Evolutionary conservation across 2,888 invertebrate genomes (phyloP), one percentile per base, ranked within the genome.

Genomic region (Amiota minor): DNA sequence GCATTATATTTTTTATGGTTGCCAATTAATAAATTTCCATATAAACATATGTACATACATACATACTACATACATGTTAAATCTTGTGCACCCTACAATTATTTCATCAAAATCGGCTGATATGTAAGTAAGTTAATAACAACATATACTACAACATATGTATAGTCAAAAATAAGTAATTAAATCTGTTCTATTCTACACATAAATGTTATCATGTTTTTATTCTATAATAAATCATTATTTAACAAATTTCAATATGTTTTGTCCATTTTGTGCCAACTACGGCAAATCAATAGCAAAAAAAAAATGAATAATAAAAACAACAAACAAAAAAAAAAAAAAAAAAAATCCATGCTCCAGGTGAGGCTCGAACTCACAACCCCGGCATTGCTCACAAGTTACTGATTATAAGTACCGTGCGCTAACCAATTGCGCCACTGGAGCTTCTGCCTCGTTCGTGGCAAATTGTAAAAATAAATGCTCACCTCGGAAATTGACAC

Each of bases 401-500:
- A 97, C 97, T 97, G 97, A 93, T 95, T 93, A 97, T 97, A 98
- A 98, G 97, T 97, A 98, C 97, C 97, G 97, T 97, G 97, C 97
- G 97, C 97, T 98, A 97, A 97, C 97, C 97, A 96, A 97, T 97
- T 98, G 97, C 97, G 97, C 97, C 97, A 98, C 97, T 96, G 96
- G 97, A 95, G 96, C 96, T 91, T 78, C 85, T 81, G 78, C 18
- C 20, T 68, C 73, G 70, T 67, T 67, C 65, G 70, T 74, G 87
- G 73, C 87, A 87, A 85, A 86, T 77, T 75, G 49, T 68, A 55
- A 77, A 76, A 61, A 81, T 79, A 68, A 83, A 76, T 67, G 18
- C 71, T 62, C 75, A 53, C 74, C 1, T 2, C 1, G 10, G 9
- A 64, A 65, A 65, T 47, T 12, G 16, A 20, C 49, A 62, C 12